phyloP scores from a whole-genome alignment of 2,888 invertebrate genomes.

The Polymixis flavicincta region DNA sequence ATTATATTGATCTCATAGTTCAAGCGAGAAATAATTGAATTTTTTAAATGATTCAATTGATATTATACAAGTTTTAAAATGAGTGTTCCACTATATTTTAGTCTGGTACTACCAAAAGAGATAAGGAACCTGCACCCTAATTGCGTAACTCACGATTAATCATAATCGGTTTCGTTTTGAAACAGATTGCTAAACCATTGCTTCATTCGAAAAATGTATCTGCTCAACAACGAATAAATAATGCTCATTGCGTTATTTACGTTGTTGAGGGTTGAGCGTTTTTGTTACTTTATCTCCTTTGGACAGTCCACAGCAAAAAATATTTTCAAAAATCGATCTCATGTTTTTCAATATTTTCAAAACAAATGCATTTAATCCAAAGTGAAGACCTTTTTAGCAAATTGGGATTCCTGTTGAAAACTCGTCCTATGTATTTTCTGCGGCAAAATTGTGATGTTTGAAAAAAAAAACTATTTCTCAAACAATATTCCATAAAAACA shows the following conservation, averaged over 20 bases:
- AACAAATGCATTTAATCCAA: neutral
- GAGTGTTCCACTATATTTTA: neutral
- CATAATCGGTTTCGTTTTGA: too few relatives aligned
- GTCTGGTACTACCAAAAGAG: too few relatives aligned
- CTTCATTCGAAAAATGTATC: too few relatives aligned
- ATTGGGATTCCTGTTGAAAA: neutral
- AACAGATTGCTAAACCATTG: too few relatives aligned
- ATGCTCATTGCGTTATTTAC: too few relatives aligned
- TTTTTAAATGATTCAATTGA: neutral
- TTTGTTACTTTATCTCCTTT: too few relatives aligned
- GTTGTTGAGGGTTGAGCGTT: too few relatives aligned
- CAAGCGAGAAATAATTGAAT: neutral
- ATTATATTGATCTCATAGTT: slow-evolving; percentile 37
- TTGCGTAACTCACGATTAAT: too few relatives aligned
- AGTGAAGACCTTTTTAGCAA: neutral
- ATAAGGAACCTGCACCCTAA: too few relatives aligned
- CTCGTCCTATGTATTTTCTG: neutral
- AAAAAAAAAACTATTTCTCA: neutral
- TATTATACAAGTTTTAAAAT: neutral
- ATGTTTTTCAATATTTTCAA: too few relatives aligned
- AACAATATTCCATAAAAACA: neutral
- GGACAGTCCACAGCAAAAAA: neutral
- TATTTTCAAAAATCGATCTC: neutral
- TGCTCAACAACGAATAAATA: too few relatives aligned
- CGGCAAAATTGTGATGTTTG: neutral